Evolutionary conservation across 2,797 vertebrate genomes (phyloP), one percentile per base, ranked within the genome.

Genomic region (Falco peregrinus): DNA sequence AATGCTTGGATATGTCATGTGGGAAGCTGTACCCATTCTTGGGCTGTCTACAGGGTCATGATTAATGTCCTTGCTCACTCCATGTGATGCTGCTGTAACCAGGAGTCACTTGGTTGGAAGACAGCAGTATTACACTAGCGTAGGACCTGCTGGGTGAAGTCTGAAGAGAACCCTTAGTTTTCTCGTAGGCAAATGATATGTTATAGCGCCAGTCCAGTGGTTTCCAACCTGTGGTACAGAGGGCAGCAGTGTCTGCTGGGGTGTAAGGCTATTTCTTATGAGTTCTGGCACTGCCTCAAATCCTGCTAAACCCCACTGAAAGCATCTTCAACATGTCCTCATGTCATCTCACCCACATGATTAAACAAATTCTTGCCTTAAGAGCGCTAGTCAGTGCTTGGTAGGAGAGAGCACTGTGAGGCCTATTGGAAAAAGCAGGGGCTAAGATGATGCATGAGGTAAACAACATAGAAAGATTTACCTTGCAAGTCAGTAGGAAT

Each of bases 381-480:
- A n/a, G 12, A 41, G 35, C 1, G 0, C 47, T 57, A 60, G 16
- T 31, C 56, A 64, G 0, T 3, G 12, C 25, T 45, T 71, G 43
- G 26, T 28, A 37, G 17, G 48, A 57, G 48, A 83, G 14, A 48
- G 24, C 41, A 69, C 37, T 81, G n/a, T 69, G 37, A 65, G 63
- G 29, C 25, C 37, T 37, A 13, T 56, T 20, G n/a, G 71, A 60
- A 87, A 59, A 60, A 54, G 9, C 9, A 47, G 48, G 16, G 31
- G 11, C n/a, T 3, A 3, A 82, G 69, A 13, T 69, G 53, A 11
- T 41, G 35, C 0, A 0, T 76, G 83, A 79, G 74, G 19, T 63
- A 73, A 81, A 61, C 35, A 48, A 37, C 0, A 1, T 28, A 37
- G 53, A 76, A 87, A 43, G 20, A 28, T 37, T 6, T 6, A 24